phyloP scores from a whole-genome alignment of 2,888 invertebrate genomes.

The Nomada fucata region DNA sequence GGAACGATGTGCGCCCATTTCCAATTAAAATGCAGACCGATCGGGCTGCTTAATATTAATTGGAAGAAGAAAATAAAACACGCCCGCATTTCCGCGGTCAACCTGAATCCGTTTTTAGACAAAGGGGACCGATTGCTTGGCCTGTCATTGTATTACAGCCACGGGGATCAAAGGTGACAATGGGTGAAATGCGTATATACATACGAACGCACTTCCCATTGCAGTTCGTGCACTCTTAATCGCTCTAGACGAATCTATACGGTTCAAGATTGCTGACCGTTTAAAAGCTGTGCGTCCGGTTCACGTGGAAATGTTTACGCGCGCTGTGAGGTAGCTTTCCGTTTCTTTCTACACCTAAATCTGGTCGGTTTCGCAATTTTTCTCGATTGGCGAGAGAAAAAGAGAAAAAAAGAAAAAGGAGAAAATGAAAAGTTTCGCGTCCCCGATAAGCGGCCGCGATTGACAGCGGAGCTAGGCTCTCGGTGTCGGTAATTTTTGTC shows the following conservation, averaged over 20 bases:
- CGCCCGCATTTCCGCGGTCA: background rate
- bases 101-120: background rate
- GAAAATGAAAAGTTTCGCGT: too few species aligned
- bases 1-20: background rate
- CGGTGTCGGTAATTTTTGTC: background rate
- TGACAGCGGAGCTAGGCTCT: too few species aligned
- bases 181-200: conserved; percentile 27
- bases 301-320: too few species aligned
- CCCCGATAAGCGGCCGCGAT: background rate
- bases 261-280: too few species aligned
- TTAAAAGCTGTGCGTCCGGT: too few species aligned
- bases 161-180: conserved; percentile 37
- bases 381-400: background rate
- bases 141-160: conserved; percentile 40
- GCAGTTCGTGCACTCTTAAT: too few species aligned
- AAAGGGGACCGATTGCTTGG: conserved; percentile 2
- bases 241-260: too few species aligned
- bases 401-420: too few species aligned
- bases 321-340: too few species aligned
- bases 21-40: conserved; percentile 4
- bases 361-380: background rate
- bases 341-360: too few species aligned
- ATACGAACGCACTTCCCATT: background rate
- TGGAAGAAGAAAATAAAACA: background rate
- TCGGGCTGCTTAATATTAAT: conserved; percentile 37